These are phyloP conservation scores for Aphelinus certus DNA, from an alignment of 1,140 invertebrate species.

Conservation along the genomic window DNA sequence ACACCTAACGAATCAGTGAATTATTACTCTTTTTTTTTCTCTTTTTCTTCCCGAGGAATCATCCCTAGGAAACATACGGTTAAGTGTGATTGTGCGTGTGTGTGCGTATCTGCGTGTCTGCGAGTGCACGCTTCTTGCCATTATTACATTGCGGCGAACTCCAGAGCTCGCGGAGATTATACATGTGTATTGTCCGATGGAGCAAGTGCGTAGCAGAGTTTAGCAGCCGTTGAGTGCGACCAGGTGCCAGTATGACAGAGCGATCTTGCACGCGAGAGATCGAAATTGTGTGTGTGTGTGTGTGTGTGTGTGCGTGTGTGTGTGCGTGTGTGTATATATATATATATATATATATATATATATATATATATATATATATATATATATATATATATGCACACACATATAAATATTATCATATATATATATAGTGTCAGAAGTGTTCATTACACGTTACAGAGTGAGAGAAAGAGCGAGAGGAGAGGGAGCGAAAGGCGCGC, in stretches of 20 bases:
- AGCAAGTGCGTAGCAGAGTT: too few species aligned
- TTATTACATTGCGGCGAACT: background rate
- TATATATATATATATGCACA: background rate
- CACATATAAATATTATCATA: background rate
- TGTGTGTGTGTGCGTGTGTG: slow-evolving; percentile 6
- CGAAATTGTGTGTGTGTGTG: background rate
- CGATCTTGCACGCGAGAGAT: background rate
- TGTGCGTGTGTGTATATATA: background rate
- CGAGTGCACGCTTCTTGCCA: slow-evolving; percentile 27
- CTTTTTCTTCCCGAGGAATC: too few species aligned
- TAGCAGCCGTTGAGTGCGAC: too few species aligned
- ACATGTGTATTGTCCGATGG: background rate
- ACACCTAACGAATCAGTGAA: too few species aligned
- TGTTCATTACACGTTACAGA: slow-evolving; percentile 2
- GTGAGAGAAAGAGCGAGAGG: slow-evolving; percentile 10
- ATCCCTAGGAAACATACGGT: too few species aligned
- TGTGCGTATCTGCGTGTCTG: too few species aligned
- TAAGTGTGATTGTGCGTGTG: background rate
- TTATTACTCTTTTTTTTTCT: too few species aligned
- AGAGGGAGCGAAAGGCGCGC: background rate
- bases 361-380: background rate
- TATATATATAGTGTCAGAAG: background rate
- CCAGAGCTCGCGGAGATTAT: slow-evolving; percentile 4
- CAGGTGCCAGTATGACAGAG: background rate
- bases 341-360: background rate